Evolutionary conservation across 2,888 invertebrate genomes (phyloP), one percentile per base, ranked within the genome.

Genomic region (Nysson spinosus): DNA sequence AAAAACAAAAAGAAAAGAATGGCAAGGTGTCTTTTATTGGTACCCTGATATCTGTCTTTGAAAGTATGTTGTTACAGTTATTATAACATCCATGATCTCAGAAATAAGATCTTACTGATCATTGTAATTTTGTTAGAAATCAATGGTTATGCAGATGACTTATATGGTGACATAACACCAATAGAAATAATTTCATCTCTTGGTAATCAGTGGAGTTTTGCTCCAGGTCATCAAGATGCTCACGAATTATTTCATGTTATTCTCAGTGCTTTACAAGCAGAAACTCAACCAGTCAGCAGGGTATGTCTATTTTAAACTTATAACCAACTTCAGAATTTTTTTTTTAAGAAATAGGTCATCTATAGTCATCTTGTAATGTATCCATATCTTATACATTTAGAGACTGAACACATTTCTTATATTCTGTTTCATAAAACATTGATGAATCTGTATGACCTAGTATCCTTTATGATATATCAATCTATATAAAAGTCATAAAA

Each of bases 231-330:
- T 88, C 94, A 97, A 87, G 98, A 98, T 88, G 95, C 97, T 0
- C 97, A 97, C 85, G 98, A 98, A 88, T 87, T 98, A 47, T 92
- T 98, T 77, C 96, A 96, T 86, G 94, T 96, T 5, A 88, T 98
- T 76, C 89, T 97, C 5, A 92, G 95, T n/a, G 96, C 97, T 9
- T 89, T 98, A 43, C 96, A 97, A 83, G 95, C 96, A 83, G 98
- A 98, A 87, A 91, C 91, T 22, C 89, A 89, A 79, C 89, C 90
- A 85, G 86, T 89, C 9, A 89, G 89, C 77, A 91, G 91, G 88
- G 92, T 92, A 83, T 42, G 65, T 34, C 32, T 28, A 19, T 0
- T 40, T 22, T 20, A 4, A 6, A 22, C 7, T 5, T 6, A 1
- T 42, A 24, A 26, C 11, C 9, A 14, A 6, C n/a, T n/a, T n/a